A percentile compares a stretch with the other conserved stretches of the same genome.
phyloP scores from a whole-genome alignment of 2,113 vertebrate species.

The Anarhynchus alexandrinus region DNA sequence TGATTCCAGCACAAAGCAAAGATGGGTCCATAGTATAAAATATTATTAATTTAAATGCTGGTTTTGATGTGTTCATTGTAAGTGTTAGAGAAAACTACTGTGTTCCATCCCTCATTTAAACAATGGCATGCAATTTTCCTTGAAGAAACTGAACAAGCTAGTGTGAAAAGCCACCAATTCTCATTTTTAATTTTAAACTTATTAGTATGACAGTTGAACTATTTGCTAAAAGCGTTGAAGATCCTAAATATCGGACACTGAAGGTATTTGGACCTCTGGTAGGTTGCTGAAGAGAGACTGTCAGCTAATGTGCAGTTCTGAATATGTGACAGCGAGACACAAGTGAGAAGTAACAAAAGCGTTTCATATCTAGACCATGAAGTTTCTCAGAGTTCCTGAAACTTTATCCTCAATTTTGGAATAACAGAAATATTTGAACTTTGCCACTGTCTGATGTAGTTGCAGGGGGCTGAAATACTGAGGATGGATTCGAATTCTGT shows the following conservation, averaged over 20 bases:
- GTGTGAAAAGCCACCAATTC: constrained; percentile 33
- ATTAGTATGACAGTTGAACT: neutral
- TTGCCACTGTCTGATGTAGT: neutral
- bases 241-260: neutral
- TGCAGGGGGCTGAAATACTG: neutral
- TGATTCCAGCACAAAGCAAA: constrained; percentile 96
- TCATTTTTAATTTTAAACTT: constrained; percentile 18
- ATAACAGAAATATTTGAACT: neutral
- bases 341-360: neutral
- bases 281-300: constrained; percentile 22
- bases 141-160: constrained; percentile 13
- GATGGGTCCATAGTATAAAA: constrained; percentile 95
- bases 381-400: constrained; percentile 17
- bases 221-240: neutral
- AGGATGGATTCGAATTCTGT: neutral
- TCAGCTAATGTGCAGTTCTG: constrained; percentile 42
- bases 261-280: constrained; percentile 23
- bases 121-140: constrained; percentile 34
- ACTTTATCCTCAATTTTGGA: neutral
- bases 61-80: constrained; percentile 34
- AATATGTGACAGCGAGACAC: constrained; percentile 5
- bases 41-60: constrained; percentile 53
- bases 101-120: constrained; percentile 41
- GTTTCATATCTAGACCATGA: neutral
- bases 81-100: constrained; percentile 21